These are phyloP conservation scores for Neosilurus hyrtlii DNA, from an alignment of 2,797 vertebrate species.

Conservation along the genomic window DNA sequence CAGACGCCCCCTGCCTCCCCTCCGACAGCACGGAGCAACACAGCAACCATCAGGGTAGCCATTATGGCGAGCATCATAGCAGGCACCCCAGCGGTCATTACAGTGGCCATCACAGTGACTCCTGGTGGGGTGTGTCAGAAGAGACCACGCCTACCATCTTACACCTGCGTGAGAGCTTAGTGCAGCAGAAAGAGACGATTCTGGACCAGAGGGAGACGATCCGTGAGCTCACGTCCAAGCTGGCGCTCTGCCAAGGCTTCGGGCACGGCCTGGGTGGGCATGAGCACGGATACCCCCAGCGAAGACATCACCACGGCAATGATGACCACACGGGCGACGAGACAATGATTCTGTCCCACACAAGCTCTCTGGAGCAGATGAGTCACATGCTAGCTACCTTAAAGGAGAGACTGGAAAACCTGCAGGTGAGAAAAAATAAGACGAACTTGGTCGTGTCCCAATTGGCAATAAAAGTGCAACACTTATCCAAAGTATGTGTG, in stretches of 20 bases:
- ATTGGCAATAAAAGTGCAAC: not conserved
- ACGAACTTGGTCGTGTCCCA: too few relatives aligned
- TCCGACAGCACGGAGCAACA: not conserved
- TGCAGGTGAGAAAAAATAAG: conserved; percentile 64
- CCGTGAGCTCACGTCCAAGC: conserved; percentile 69
- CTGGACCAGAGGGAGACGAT: conserved; percentile 70
- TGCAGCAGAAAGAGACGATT: conserved; percentile 72
- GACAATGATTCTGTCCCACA: conserved; percentile 62
- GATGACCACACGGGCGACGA: conserved; percentile 66
- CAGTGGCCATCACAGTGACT: conserved; percentile 61
- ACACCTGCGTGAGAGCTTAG: conserved; percentile 69
- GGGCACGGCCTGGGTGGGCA: conserved; percentile 42
- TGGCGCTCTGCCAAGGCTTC: conserved; percentile 67
- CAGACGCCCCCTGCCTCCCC: conserved; percentile 70
- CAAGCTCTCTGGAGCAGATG: conserved; percentile 73
- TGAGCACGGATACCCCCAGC: conserved; percentile 50
- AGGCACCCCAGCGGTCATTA: conserved; percentile 39
- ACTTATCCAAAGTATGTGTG: not conserved
- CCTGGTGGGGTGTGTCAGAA: conserved; percentile 74
- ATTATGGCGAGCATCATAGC: not conserved
- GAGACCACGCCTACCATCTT: conserved; percentile 69
- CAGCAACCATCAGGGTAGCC: not conserved
- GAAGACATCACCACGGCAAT: conserved; percentile 57
- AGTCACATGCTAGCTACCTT: conserved; percentile 67
- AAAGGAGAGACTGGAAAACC: conserved; percentile 67